These are phyloP conservation scores for Theristicus caerulescens DNA, from an alignment of 2,113 vertebrate genomes.

Conservation along the genomic window DNA sequence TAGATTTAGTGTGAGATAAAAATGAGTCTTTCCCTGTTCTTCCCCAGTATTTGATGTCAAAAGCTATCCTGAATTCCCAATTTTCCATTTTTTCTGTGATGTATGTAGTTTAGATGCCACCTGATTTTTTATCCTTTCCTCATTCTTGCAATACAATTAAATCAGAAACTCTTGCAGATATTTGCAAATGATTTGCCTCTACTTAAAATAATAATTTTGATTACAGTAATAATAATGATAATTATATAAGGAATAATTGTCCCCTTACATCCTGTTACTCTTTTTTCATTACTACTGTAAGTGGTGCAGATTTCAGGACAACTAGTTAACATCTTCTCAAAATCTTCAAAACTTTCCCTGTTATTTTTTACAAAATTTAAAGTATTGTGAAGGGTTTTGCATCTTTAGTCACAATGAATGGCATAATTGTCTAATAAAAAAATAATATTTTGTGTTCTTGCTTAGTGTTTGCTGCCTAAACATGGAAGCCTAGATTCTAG, in stretches of 20 bases:
- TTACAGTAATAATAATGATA: not conserved
- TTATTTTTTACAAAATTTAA: not conserved
- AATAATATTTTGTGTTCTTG: not conserved
- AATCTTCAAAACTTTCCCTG: not conserved
- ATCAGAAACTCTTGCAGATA: not conserved
- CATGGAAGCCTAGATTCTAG: not conserved
- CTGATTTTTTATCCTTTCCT: not conserved
- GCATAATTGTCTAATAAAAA: not conserved
- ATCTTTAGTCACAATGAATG: not conserved
- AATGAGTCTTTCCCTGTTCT: not conserved
- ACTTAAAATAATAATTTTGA: not conserved
- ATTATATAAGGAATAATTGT: not conserved
- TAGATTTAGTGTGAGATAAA: not conserved
- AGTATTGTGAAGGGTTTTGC: not conserved
- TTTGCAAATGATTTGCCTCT: not conserved
- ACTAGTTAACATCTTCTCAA: not conserved
- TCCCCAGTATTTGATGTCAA: not conserved
- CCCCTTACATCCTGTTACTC: not conserved
- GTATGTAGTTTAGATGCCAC: not conserved
- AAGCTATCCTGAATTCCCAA: not conserved
- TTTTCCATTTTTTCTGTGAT: not conserved
- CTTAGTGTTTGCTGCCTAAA: not conserved
- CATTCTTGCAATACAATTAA: not conserved
- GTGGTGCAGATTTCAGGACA: not conserved
- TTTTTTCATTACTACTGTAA: not conserved